phyloP scores from a whole-genome alignment of 2,797 vertebrate species.

The Coendou prehensilis region DNA sequence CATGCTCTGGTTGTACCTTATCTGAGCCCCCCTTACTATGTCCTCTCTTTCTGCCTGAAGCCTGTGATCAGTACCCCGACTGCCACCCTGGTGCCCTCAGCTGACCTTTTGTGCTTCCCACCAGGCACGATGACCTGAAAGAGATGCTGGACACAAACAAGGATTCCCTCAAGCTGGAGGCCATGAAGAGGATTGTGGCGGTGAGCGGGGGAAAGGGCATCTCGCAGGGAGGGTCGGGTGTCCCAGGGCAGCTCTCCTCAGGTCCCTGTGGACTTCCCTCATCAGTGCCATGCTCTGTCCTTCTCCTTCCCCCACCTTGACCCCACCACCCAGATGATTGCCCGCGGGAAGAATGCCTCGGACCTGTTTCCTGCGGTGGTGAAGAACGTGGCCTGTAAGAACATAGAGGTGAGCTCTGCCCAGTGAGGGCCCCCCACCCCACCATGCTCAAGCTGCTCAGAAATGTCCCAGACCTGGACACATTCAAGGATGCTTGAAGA shows the following conservation, averaged over 20 bases:
- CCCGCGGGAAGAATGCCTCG: slow-evolving; percentile 97
- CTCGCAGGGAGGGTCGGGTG: not conserved
- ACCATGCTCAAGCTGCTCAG: not conserved
- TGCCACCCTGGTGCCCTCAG: not conserved
- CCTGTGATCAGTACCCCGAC: no score
- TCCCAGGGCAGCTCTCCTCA: not conserved
- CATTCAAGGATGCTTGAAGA: not conserved
- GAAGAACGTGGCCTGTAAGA: slow-evolving; percentile 99
- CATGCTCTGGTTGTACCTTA: no score
- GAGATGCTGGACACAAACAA: slow-evolving; percentile 99
- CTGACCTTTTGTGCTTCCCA: not conserved
- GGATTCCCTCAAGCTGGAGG: slow-evolving; percentile 98
- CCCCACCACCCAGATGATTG: slow-evolving; percentile 94
- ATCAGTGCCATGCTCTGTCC: accelerated
- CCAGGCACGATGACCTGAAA: slow-evolving; percentile 98
- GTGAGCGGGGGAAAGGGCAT: slow-evolving; percentile 91
- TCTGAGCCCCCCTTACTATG: not conserved
- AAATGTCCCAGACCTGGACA: not conserved
- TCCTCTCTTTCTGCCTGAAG: not conserved
- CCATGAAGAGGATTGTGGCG: slow-evolving; percentile 99
- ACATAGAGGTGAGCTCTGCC: slow-evolving; percentile 95
- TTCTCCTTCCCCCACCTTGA: not conserved
- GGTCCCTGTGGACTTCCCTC: not conserved
- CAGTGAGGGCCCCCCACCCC: accelerated
- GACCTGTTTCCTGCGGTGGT: slow-evolving; percentile 99